A percentile compares a stretch with the other conserved stretches of the same genome.
phyloP scores from a whole-genome alignment of 2,113 vertebrate genomes.

The Uria aalge region DNA sequence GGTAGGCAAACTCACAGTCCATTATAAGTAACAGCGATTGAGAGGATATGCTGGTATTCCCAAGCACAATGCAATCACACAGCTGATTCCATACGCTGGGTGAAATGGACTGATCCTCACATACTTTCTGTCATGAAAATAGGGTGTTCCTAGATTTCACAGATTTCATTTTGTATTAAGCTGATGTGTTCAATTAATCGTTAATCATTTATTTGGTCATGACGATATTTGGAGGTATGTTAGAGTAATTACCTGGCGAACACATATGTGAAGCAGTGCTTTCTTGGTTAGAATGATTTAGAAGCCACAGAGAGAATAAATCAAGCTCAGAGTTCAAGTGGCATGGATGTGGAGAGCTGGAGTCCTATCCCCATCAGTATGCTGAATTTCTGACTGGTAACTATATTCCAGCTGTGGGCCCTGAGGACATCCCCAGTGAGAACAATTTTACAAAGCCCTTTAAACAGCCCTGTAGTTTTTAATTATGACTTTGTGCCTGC shows the following conservation, averaged over 20 bases:
- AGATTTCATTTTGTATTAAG: neutral
- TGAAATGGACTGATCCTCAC: neutral
- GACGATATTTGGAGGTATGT: neutral
- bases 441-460: neutral
- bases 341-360: neutral
- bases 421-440: neutral
- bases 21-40: neutral
- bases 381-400: neutral
- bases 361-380: neutral
- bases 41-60: neutral
- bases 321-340: neutral
- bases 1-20: neutral
- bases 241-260: neutral
- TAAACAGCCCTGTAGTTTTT: slow-evolving; percentile 30
- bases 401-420: neutral
- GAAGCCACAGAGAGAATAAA: neutral
- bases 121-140: neutral
- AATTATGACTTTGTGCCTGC: neutral
- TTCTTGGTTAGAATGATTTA: neutral
- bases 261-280: neutral
- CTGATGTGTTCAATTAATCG: neutral
- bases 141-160: neutral
- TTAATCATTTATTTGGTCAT: neutral
- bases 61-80: neutral
- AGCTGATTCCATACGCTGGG: neutral